Evolutionary conservation across 2,113 vertebrate genomes (phyloP).

Genomic region (Camelus bactrianus): DNA sequence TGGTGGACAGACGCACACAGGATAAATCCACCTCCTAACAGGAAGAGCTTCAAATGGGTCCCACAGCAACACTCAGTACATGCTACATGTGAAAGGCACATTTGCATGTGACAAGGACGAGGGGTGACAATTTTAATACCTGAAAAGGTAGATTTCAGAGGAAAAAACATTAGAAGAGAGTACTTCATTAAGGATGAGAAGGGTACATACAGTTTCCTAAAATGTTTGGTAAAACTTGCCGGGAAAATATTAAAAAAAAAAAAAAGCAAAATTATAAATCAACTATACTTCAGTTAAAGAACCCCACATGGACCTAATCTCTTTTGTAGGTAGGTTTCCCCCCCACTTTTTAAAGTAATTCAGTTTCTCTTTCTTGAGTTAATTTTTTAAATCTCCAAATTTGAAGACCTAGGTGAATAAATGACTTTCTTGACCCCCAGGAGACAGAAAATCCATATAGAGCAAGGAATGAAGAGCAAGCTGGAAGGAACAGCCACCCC

Average conservation of each 20-base stretch:
- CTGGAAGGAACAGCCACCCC: background rate
- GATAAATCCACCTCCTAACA: background rate
- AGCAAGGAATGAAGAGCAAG: background rate
- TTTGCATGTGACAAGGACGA: too few relatives aligned
- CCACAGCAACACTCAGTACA: background rate
- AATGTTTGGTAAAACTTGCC: background rate
- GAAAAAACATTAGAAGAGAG: background rate
- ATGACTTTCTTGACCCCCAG: background rate
- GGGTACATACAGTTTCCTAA: background rate
- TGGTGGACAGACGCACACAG: fast-evolving
- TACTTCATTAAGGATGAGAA: background rate
- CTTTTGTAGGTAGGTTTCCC: background rate
- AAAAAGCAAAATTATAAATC: too few relatives aligned
- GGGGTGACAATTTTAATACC: background rate
- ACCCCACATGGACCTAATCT: background rate
- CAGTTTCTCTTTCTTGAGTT: background rate
- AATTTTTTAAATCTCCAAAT: background rate
- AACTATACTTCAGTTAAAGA: too few relatives aligned
- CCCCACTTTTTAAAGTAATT: background rate
- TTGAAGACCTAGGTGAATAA: background rate
- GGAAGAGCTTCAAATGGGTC: background rate
- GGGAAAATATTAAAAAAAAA: background rate
- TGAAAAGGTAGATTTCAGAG: background rate
- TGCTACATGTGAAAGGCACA: background rate
- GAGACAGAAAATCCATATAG: background rate